phyloP scores from a whole-genome alignment of 2,797 vertebrate genomes.

The Manis crassicaudata region DNA sequence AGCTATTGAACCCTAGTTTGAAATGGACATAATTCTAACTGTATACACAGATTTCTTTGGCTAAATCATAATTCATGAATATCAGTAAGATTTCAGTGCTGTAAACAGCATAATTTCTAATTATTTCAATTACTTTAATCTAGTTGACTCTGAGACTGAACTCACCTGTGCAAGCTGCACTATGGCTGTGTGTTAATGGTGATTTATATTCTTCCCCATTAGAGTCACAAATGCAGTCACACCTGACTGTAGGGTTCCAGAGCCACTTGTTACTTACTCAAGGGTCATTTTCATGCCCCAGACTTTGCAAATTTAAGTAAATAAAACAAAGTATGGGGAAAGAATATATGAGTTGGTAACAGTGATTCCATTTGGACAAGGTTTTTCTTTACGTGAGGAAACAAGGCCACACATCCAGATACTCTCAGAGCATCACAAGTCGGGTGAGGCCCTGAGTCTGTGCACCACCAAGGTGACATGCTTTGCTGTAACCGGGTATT shows the following conservation, averaged over 20 bases:
- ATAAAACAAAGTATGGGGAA: neutral
- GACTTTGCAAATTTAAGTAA: constrained; percentile 34
- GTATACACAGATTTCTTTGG: neutral
- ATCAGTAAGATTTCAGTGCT: constrained; percentile 49
- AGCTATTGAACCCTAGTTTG: constrained; percentile 60
- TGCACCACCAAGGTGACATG: neutral
- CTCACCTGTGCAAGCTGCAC: neutral
- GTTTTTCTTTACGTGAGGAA: neutral
- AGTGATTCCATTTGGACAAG: neutral
- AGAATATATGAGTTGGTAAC: neutral
- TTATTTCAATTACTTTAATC: constrained; percentile 54
- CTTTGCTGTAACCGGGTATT: neutral
- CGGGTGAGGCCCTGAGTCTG: neutral
- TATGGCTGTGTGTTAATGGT: neutral
- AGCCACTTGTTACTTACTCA: constrained; percentile 45
- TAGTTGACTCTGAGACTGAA: constrained; percentile 10
- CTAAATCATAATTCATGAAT: constrained; percentile 53
- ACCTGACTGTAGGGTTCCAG: neutral
- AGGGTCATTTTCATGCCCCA: constrained; percentile 18
- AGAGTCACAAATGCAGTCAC: constrained; percentile 6
- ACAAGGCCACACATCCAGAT: neutral
- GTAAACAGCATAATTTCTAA: constrained; percentile 63
- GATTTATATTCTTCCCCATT: constrained; percentile 40
- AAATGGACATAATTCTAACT: constrained; percentile 45
- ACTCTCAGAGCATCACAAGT: neutral